A percentile compares a stretch with the other conserved stretches of the same genome.
phyloP scores from a whole-genome alignment of 2,888 invertebrate genomes.

The Rhyacophila evoluta region DNA sequence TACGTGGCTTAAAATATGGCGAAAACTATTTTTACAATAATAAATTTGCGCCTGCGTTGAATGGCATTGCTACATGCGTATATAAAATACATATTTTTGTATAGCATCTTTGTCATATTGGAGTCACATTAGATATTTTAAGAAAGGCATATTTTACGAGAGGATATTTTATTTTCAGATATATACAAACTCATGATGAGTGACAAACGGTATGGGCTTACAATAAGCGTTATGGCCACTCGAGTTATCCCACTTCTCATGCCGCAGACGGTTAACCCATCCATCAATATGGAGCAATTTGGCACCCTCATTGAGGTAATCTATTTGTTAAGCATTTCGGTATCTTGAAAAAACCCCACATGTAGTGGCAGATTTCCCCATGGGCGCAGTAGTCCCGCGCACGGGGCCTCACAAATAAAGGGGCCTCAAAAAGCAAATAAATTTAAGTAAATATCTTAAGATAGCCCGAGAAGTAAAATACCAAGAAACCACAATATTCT shows the following conservation, averaged over 20 bases:
- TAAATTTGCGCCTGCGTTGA: not conserved
- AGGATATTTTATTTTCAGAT: conserved; percentile 71
- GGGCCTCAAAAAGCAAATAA: too few relatives aligned
- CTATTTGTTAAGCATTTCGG: not conserved
- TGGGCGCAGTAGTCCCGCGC: too few relatives aligned
- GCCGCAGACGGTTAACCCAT: conserved; percentile 92
- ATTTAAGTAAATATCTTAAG: too few relatives aligned
- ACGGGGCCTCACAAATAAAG: too few relatives aligned
- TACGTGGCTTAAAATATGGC: not conserved
- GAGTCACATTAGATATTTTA: too few relatives aligned
- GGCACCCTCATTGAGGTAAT: conserved; percentile 77
- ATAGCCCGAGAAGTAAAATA: too few relatives aligned
- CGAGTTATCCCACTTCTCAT: conserved; percentile 93
- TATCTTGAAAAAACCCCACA: too few relatives aligned
- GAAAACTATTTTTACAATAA: not conserved
- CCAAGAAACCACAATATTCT: too few relatives aligned
- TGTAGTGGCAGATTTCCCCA: too few relatives aligned
- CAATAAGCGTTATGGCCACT: conserved; percentile 92
- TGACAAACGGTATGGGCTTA: conserved; percentile 91
- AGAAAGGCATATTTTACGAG: not conserved
- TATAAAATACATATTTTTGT: too few relatives aligned
- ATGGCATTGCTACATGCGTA: not conserved
- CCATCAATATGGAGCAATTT: conserved; percentile 85
- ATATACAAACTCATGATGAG: conserved; percentile 91
- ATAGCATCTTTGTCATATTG: too few relatives aligned